Percentiles rank a stretch among this genome's conserved stretches.
Evolutionary conservation across 1,140 invertebrate genomes (phyloP).

Genomic region (Atta texana): DNA sequence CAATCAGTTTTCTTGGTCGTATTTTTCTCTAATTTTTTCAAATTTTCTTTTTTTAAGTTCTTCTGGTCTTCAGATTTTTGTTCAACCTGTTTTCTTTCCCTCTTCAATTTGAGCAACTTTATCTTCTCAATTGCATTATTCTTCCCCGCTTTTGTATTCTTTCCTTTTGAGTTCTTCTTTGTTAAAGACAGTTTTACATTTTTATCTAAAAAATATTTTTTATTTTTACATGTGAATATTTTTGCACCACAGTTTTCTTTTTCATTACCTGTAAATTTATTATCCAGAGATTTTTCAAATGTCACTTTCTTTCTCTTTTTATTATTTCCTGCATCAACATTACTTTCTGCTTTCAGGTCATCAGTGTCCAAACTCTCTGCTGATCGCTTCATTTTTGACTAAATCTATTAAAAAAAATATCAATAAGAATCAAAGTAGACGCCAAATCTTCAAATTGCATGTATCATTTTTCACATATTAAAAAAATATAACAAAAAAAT

Average conservation of each 20-base stretch:
- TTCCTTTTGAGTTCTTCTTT: not conserved
- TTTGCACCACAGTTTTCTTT: conserved; percentile 31
- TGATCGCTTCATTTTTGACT: conserved; percentile 67
- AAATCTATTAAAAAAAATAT: not conserved
- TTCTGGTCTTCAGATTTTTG: conserved; percentile 85
- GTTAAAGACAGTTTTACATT: conserved; percentile 55
- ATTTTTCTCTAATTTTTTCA: conserved; percentile 36
- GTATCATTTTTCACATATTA: not conserved
- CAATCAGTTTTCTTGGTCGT: conserved; percentile 89
- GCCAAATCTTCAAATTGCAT: not conserved
- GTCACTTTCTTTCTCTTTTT: conserved; percentile 58
- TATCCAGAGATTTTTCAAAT: conserved; percentile 47
- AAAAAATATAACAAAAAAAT: not conserved
- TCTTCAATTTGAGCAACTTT: conserved; percentile 91
- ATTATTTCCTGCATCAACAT: conserved; percentile 51
- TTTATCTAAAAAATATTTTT: conserved; percentile 20
- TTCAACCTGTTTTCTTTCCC: conserved; percentile 90
- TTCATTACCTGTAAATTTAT: conserved; percentile 54
- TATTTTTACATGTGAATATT: conserved; percentile 69
- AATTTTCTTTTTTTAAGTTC: not conserved
- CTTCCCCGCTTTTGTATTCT: not conserved
- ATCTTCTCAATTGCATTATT: conserved; percentile 86
- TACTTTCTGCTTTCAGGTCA: conserved; percentile 1
- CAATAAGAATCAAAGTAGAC: not conserved
- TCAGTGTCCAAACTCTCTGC: not conserved